Conservation (phyloP, 1,140 invertebrate genomes). For the Pseudobourletiella spinata region DNA sequence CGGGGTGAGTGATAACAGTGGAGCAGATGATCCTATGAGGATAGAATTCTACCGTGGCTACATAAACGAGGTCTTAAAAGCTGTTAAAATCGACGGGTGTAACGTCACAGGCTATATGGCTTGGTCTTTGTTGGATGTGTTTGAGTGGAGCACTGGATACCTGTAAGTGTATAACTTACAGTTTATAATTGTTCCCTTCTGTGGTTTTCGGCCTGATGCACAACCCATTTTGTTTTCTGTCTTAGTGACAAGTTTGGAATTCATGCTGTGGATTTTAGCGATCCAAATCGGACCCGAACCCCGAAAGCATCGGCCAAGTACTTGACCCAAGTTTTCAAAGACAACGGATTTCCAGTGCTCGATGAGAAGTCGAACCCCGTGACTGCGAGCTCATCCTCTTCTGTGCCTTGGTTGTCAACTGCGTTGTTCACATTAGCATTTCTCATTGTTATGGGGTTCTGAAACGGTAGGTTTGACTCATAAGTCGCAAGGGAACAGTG, state of each 20-base stretch:
- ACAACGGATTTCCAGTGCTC: no score
- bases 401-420: no score
- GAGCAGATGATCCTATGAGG: slow-evolving; percentile 39
- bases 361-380: no score
- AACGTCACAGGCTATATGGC: slow-evolving; percentile 20
- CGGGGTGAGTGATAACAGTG: slow-evolving; percentile 40
- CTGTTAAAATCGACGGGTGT: slow-evolving; percentile 15
- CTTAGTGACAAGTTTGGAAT: slow-evolving; percentile 23
- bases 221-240: background rate
- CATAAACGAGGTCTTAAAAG: slow-evolving; percentile 26
- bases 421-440: no score
- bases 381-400: no score
- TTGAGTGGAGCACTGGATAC: slow-evolving; percentile 20
- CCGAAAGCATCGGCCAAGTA: background rate
- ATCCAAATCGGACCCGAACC: slow-evolving; percentile 11
- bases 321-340: no score
- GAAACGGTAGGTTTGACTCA: no score
- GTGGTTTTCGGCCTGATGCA: background rate
- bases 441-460: no score
- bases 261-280: slow-evolving; percentile 29
- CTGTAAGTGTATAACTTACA: no score
- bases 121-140: slow-evolving; percentile 24
- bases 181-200: no score
- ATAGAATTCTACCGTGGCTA: slow-evolving; percentile 41
- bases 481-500: no score